phyloP scores from a whole-genome alignment of 2,113 vertebrate species.

The Atrichornis clamosus region DNA sequence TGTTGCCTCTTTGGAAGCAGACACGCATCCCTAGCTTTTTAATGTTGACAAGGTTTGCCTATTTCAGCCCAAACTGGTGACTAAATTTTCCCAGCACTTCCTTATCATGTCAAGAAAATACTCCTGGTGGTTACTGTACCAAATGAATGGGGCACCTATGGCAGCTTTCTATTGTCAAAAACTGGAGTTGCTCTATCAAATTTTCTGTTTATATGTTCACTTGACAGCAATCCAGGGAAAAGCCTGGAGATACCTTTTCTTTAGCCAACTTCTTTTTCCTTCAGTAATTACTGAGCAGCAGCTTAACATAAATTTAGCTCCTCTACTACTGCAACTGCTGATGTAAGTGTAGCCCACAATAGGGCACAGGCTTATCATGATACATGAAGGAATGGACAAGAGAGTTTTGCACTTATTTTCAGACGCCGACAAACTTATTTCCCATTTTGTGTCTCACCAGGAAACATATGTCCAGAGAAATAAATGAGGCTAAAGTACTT shows the following conservation, averaged over 20 bases:
- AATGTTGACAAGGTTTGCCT: background rate
- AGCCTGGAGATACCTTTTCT: background rate
- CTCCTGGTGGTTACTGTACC: background rate
- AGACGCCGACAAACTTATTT: constrained; percentile 33
- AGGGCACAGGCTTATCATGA: background rate
- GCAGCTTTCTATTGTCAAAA: background rate
- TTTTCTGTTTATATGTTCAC: background rate
- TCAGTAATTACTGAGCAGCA: constrained; percentile 30
- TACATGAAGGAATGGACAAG: background rate
- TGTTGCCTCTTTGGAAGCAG: constrained; percentile 26
- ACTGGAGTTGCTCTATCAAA: background rate
- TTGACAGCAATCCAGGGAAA: constrained; percentile 38
- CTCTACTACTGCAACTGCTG: constrained; percentile 3
- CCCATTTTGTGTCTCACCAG: background rate
- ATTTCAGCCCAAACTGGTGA: constrained; percentile 5
- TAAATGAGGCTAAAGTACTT: constrained; percentile 19
- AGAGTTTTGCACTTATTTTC: background rate
- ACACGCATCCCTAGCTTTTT: constrained; percentile 1
- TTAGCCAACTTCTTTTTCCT: constrained; percentile 24
- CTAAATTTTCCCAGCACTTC: background rate
- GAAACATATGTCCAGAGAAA: constrained; percentile 26
- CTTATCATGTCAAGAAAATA: background rate
- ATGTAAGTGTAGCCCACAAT: background rate
- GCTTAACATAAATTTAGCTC: constrained; percentile 36
- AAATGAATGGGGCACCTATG: background rate